These are phyloP conservation scores for Melipona bicolor DNA, from an alignment of 2,888 invertebrate species.

Conservation along the genomic window DNA sequence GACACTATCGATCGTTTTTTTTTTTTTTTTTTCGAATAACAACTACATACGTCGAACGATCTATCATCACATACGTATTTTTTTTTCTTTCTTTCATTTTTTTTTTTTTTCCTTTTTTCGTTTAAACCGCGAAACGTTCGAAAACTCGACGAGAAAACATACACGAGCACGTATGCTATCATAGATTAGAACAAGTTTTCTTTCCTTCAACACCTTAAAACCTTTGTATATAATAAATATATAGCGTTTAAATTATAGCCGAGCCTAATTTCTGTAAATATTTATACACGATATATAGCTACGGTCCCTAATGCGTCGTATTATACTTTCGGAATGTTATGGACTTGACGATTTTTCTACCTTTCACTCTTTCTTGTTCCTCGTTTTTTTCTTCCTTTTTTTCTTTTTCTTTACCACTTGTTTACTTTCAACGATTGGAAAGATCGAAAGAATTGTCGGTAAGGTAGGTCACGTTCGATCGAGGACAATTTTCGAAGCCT, in stretches of 20 bases:
- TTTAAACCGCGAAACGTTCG: constrained; percentile 45
- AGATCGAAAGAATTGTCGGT: constrained; percentile 15
- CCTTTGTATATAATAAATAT: constrained; percentile 46
- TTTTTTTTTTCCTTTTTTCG: too few species aligned
- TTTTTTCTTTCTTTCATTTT: too few species aligned
- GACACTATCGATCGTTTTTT: constrained; percentile 24
- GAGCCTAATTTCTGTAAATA: constrained; percentile 54
- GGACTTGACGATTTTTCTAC: constrained; percentile 33
- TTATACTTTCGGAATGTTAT: constrained; percentile 66
- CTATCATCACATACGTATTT: constrained; percentile 40
- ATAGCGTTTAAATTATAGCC: constrained; percentile 57
- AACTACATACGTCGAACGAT: constrained; percentile 50
- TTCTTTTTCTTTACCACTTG: neutral
- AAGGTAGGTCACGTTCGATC: constrained; percentile 21
- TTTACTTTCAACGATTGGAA: constrained; percentile 41
- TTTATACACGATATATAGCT: constrained; percentile 34
- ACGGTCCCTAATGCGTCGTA: constrained; percentile 42
- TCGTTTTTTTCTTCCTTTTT: neutral
- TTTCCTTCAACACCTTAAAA: constrained; percentile 32
- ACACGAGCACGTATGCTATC: constrained; percentile 22
- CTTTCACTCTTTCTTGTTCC: neutral
- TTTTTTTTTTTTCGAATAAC: constrained; percentile 21
- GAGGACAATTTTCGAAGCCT: constrained; percentile 17
- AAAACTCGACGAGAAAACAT: constrained; percentile 53
- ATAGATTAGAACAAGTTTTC: constrained; percentile 25